Evolutionary conservation across 2,888 invertebrate species (phyloP).

Genomic region (Odontocerum albicorne): DNA sequence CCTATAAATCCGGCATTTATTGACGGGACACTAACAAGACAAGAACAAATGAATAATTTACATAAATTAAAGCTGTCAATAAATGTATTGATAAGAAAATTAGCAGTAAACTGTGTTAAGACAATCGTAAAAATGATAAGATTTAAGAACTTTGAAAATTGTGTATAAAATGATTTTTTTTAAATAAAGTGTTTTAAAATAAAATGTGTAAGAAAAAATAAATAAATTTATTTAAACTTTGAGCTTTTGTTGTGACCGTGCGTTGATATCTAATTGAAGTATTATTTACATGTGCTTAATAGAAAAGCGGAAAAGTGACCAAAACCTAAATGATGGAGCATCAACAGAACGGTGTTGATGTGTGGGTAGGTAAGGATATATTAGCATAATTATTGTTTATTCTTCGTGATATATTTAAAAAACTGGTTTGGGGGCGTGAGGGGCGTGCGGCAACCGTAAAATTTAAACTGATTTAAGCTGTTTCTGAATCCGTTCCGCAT

Average conservation of each 20-base stretch:
- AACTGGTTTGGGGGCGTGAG: not conserved
- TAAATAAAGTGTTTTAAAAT: too few species aligned
- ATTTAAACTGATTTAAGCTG: not conserved
- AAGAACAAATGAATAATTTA: too few species aligned
- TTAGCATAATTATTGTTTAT: not conserved
- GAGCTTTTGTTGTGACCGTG: conserved; percentile 25
- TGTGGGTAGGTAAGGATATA: conserved; percentile 61
- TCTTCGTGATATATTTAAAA: not conserved
- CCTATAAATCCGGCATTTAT: too few species aligned
- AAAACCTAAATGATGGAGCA: too few species aligned
- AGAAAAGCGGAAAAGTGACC: conserved; percentile 3
- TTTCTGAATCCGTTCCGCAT: not conserved
- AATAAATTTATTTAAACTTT: too few species aligned
- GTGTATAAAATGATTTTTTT: too few species aligned
- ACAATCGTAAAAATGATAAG: too few species aligned
- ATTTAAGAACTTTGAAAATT: too few species aligned
- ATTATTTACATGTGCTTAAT: not conserved
- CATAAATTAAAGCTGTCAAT: not conserved
- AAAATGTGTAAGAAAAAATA: too few species aligned
- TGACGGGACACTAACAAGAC: too few species aligned
- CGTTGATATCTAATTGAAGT: conserved; percentile 26
- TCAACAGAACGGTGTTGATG: conserved; percentile 62
- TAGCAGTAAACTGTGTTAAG: too few species aligned
- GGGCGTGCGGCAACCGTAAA: not conserved
- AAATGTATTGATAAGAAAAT: too few species aligned